Evolutionary conservation across 1,140 invertebrate genomes (phyloP).

Genomic region (Tribolium madens): DNA sequence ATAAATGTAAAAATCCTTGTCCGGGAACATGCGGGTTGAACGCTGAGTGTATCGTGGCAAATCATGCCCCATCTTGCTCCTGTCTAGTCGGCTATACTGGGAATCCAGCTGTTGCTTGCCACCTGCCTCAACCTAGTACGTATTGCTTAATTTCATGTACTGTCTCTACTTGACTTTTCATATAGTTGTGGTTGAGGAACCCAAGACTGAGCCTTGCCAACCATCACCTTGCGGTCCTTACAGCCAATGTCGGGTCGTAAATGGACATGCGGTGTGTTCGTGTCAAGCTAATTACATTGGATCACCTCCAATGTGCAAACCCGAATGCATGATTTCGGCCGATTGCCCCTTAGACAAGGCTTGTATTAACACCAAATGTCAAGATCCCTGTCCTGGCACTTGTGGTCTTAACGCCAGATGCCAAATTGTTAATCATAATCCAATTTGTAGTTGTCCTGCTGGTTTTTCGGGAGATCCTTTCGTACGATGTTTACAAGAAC

Average conservation of each 20-base stretch:
- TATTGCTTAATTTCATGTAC: slow-evolving; percentile 48
- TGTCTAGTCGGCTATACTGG: slow-evolving; percentile 74
- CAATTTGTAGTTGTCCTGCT: slow-evolving; percentile 75
- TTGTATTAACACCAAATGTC: slow-evolving; percentile 73
- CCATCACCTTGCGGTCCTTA: slow-evolving; percentile 81
- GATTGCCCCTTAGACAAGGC: slow-evolving; percentile 72
- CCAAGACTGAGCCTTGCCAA: slow-evolving; percentile 71
- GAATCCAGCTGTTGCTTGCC: slow-evolving; percentile 77
- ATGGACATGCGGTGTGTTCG: slow-evolving; percentile 74
- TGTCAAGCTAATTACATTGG: slow-evolving; percentile 73
- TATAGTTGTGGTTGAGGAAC: slow-evolving; percentile 61
- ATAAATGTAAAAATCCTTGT: slow-evolving; percentile 79
- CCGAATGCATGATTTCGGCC: slow-evolving; percentile 74
- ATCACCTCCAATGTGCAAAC: slow-evolving; percentile 73
- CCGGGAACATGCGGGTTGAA: slow-evolving; percentile 80
- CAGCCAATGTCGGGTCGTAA: slow-evolving; percentile 72
- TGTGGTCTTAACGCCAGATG: slow-evolving; percentile 80
- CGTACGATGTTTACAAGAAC: slow-evolving; percentile 70
- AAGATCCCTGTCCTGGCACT: slow-evolving; percentile 73
- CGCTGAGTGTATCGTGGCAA: slow-evolving; percentile 81
- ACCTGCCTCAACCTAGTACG: slow-evolving; percentile 68
- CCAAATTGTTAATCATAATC: slow-evolving; percentile 75
- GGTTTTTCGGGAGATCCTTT: slow-evolving; percentile 82
- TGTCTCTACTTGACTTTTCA: slow-evolving; percentile 36
- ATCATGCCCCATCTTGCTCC: slow-evolving; percentile 81